A percentile compares a stretch with the other conserved stretches of the same genome.
Conservation (phyloP, 1,140 invertebrate species). For the Drosophila tsacasi region DNA sequence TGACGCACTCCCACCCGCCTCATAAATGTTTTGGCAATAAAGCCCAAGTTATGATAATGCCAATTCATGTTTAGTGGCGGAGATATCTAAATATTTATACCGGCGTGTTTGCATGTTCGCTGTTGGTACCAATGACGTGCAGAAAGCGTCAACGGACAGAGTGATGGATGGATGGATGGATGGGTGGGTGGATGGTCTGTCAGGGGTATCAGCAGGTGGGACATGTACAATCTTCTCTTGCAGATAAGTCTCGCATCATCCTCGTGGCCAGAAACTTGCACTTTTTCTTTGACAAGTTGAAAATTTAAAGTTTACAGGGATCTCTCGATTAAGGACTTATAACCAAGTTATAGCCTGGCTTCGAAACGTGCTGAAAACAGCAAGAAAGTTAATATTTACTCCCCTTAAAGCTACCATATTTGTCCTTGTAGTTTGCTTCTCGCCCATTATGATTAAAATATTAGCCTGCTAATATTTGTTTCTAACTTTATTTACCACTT, state of each 20-base stretch:
- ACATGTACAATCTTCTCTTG: not conserved
- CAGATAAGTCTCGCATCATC: not conserved
- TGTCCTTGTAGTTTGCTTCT: not conserved
- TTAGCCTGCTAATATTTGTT: conserved; percentile 6
- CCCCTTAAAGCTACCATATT: too few species aligned
- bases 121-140: conserved; percentile 26
- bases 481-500: conserved; percentile 20
- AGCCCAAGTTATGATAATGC: conserved; percentile 80
- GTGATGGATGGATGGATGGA: conserved; percentile 26
- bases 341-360: not conserved
- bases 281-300: not conserved
- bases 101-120: conserved; percentile 48
- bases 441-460: conserved; percentile 2
- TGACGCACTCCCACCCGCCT: conserved; percentile 42
- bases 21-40: conserved; percentile 83
- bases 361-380: not conserved
- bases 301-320: not conserved
- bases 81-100: conserved; percentile 55
- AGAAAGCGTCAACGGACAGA: conserved; percentile 14
- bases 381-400: not conserved
- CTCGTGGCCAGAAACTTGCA: not conserved
- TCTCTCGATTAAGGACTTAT: not conserved
- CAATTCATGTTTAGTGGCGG: conserved; percentile 67
- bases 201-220: conserved; percentile 35
- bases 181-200: conserved; percentile 4